Percentiles rank a stretch among this genome's conserved stretches.
These are phyloP conservation scores for Abramis brama DNA, from an alignment of 2,113 vertebrate species.

Conservation along the genomic window DNA sequence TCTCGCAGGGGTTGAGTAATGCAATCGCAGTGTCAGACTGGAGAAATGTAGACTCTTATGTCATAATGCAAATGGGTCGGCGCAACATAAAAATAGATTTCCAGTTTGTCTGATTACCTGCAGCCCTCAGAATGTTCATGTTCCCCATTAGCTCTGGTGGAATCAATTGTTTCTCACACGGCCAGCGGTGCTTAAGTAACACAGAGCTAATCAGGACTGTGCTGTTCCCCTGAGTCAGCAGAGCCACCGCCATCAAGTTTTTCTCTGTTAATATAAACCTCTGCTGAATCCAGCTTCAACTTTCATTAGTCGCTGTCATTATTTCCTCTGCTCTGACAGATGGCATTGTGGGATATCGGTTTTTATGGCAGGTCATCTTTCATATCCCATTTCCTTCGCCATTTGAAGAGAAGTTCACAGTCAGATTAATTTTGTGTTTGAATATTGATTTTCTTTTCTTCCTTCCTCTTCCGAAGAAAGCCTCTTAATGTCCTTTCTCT, in stretches of 20 bases:
- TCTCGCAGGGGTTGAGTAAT: neutral
- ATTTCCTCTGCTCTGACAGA: slow-evolving; percentile 74
- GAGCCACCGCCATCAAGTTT: slow-evolving; percentile 35
- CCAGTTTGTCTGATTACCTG: slow-evolving; percentile 54
- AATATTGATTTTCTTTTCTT: slow-evolving; percentile 72
- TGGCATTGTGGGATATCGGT: slow-evolving; percentile 79
- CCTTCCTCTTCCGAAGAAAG: slow-evolving; percentile 33
- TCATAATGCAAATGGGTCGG: slow-evolving; percentile 27
- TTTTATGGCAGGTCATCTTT: slow-evolving; percentile 80
- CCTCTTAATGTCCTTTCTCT: slow-evolving; percentile 66
- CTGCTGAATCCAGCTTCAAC: slow-evolving; percentile 69
- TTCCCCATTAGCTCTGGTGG: slow-evolving; percentile 41
- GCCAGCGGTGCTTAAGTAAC: slow-evolving; percentile 51
- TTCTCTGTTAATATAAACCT: slow-evolving; percentile 73
- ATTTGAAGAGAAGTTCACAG: slow-evolving; percentile 77
- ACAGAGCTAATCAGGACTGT: slow-evolving; percentile 54
- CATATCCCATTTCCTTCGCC: slow-evolving; percentile 79
- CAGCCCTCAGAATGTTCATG: slow-evolving; percentile 14
- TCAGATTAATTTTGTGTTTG: slow-evolving; percentile 81
- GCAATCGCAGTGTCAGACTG: neutral
- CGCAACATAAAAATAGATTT: slow-evolving; percentile 53
- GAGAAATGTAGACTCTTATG: slow-evolving; percentile 30
- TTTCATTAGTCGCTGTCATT: slow-evolving; percentile 79
- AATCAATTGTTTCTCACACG: slow-evolving; percentile 50
- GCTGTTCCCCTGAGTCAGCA: slow-evolving; percentile 71